Base-by-base conservation (phyloP, 2,797 vertebrate species). In the Pitangus sulphuratus region DNA sequence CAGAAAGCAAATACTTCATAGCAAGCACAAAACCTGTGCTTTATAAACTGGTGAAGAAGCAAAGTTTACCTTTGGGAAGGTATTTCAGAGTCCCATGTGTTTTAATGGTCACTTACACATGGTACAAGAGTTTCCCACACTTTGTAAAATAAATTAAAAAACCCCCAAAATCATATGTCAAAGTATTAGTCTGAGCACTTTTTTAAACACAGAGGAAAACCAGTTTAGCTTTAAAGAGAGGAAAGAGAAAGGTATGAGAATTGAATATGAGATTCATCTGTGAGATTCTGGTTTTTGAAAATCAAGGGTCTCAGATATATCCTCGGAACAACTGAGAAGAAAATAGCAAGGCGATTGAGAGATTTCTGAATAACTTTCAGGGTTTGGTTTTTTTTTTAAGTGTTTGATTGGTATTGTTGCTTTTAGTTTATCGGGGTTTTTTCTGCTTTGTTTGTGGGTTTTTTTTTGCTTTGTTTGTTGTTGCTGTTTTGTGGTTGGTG, bases 351-450 rank as follows among this genome's bases (percentile, higher is more conserved):
- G 22, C 16, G n/a, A 50, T 22, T 81, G 58, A 65, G 25, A 12
- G 8, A 54, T 11, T 53, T 58, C 25, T 15, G 15, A 54, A 7
- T 26, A 60, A 30, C 5, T 39, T 62, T 28, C 10, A 39, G 39
- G 37, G 9, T 37, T 37, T 39, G 13, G 12, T 5, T 39, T 39
- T 57, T 19, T 30, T 44, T 7, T 57, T 8, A 26, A 51, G 9
- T 30, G 4, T 30, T 84, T 35, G 1, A 4, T 20, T 37, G 2
- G 3, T 25, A 21, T 8, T 30, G 2, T 30, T 44, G 5, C 1
- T 51, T 50, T 58, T 21, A 6, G 11, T 30, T 50, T 50, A 25
- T 47, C 22, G 2, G 5, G 21, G 1, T 21, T 45, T 47, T 47
- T 48, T 24, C 24, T 47, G 12, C 12, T 47, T 47, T 15, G 8